phyloP scores from a whole-genome alignment of 1,140 invertebrate species.

The Zaprionus africanus region DNA sequence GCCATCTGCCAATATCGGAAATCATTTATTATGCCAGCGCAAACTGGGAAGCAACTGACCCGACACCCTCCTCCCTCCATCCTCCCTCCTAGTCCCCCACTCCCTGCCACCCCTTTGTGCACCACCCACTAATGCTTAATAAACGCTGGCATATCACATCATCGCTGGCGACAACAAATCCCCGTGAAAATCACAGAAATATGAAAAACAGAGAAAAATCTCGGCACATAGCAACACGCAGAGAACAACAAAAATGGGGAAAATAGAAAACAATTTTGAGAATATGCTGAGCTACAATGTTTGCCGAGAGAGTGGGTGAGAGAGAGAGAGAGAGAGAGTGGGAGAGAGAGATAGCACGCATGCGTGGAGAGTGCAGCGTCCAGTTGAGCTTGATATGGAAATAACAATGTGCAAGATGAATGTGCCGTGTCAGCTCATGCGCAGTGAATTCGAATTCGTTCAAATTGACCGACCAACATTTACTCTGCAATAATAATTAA shows the following conservation, averaged over 20 bases:
- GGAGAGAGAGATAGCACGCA: slow-evolving; percentile 13
- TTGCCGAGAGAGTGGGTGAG: neutral
- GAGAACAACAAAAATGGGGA: neutral
- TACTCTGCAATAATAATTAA: neutral
- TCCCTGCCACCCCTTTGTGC: neutral
- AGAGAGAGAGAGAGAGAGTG: neutral
- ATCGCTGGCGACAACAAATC: neutral
- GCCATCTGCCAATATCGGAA: slow-evolving; percentile 23
- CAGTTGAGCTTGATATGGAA: slow-evolving; percentile 7
- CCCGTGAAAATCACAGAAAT: slow-evolving; percentile 6
- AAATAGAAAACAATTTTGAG: slow-evolving; percentile 16
- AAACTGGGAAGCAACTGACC: neutral
- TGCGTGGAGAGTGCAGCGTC: slow-evolving; percentile 31
- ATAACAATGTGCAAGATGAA: slow-evolving; percentile 25
- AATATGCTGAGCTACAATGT: slow-evolving; percentile 2
- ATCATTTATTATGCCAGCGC: slow-evolving; percentile 33
- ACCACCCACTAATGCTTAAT: neutral
- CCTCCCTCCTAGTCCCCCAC: neutral
- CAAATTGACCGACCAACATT: neutral
- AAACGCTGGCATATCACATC: neutral
- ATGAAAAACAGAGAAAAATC: slow-evolving; percentile 3
- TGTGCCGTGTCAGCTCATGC: slow-evolving; percentile 35
- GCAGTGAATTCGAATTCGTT: slow-evolving; percentile 15
- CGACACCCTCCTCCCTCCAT: neutral
- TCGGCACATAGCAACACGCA: slow-evolving; percentile 31